Evolutionary conservation across 1,140 invertebrate genomes (phyloP), one percentile per base, ranked within the genome.

Genomic region (Hyles euphorbiae): DNA sequence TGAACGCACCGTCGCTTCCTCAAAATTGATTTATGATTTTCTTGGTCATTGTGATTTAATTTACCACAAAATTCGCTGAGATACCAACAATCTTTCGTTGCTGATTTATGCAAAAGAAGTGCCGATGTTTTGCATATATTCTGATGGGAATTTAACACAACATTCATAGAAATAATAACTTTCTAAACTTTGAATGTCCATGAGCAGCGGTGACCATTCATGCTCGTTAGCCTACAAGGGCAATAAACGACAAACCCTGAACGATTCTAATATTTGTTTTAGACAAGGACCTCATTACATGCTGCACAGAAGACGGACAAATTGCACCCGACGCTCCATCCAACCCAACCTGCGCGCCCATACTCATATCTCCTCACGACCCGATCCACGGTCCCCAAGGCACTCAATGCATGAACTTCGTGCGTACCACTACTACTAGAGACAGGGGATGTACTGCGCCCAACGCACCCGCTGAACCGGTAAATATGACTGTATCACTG

Each of bases 381-480:
- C 95, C 94, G 0, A 91, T 95, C n/a, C 95, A 95, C 70, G 84
- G 89, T 2, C 90, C 91, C 55, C 91, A 90, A 43, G 91, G 93
- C 11, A 93, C 93, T 10, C 90, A 93, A 55, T 98, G 96, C 75
- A 92, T 97, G 85, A 96, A 96, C 87, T 97, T 97, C 76, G 94
- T 97, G 1, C 91, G 96, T 63, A 96, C 94, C 7, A 92, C 92
- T 3, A 94, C 93, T 3, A 94, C 95, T 61, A 88, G 91, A 47
- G 93, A 93, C 68, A 90, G 91, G 58, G 92, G 92, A 54, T 96
- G 95, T 70, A 90, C 91, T 0, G 77, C 88, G n/a, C 84, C 89
- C 5, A 84, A 90, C 10, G 81, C 85, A 52, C 93, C 94, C n/a
- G 94, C 94, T 6, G 92, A 96, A 89, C 94, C 94, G 88, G 94